Evolutionary conservation across 2,113 vertebrate genomes (phyloP).

Genomic region (Upupa epops): DNA sequence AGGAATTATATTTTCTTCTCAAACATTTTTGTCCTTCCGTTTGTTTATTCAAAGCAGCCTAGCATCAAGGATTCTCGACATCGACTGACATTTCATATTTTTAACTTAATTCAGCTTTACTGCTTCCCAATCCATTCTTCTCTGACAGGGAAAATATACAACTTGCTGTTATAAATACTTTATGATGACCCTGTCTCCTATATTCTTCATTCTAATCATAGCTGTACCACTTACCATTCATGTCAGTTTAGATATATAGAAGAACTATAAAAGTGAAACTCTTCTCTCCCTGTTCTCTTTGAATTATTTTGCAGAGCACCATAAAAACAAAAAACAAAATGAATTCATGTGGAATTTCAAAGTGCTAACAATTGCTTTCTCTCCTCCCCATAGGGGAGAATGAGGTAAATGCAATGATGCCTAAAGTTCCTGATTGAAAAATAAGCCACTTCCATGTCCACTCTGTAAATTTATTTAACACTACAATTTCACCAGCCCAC

Average conservation of each 20-base stretch:
- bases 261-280: conserved; percentile 39
- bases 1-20: not conserved
- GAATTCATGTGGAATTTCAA: conserved; percentile 45
- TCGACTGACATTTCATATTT: conserved; percentile 49
- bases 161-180: conserved; percentile 59
- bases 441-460: not conserved
- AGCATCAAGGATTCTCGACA: not conserved
- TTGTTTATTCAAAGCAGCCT: conserved; percentile 2
- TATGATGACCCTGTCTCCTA: conserved; percentile 53
- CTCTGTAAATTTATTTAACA: not conserved
- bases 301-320: conserved; percentile 37
- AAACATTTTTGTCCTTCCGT: not conserved
- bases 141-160: conserved; percentile 45
- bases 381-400: not conserved
- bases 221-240: conserved; percentile 44
- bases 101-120: conserved; percentile 64
- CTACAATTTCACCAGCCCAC: not conserved
- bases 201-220: conserved; percentile 54
- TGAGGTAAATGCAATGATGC: not conserved
- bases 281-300: not conserved
- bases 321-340: conserved; percentile 39
- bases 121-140: conserved; percentile 30
- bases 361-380: not conserved
- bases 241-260: conserved; percentile 41
- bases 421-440: conserved; percentile 28